Evolutionary conservation across 2,888 invertebrate genomes (phyloP).

Genomic region (Macaria notata): DNA sequence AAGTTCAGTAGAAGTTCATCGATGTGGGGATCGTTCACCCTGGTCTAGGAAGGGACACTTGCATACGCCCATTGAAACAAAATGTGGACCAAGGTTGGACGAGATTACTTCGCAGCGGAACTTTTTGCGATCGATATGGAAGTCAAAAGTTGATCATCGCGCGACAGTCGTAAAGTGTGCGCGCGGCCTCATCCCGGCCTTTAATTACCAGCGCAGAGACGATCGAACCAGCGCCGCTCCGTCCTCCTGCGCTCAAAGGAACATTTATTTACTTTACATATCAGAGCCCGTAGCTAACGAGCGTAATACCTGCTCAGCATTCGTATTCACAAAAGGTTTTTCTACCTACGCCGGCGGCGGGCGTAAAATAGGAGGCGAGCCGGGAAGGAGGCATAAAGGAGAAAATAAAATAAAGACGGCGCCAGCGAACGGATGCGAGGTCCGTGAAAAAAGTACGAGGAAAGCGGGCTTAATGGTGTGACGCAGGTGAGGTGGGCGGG

Average conservation of each 20-base stretch:
- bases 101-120: constrained; percentile 76
- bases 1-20: constrained; percentile 79
- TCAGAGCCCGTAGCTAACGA: constrained; percentile 75
- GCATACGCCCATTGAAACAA: constrained; percentile 78
- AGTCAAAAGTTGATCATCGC: constrained; percentile 75
- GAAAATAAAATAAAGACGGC: constrained; percentile 82
- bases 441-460: constrained; percentile 79
- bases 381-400: constrained; percentile 79
- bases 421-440: constrained; percentile 77
- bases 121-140: constrained; percentile 76
- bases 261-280: constrained; percentile 79
- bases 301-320: constrained; percentile 78
- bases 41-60: constrained; percentile 72
- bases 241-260: constrained; percentile 40
- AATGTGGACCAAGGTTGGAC: constrained; percentile 80
- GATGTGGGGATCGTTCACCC: constrained; percentile 80
- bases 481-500: constrained; percentile 81
- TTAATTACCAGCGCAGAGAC: constrained; percentile 29
- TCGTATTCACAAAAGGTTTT: constrained; percentile 81
- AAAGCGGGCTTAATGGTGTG: constrained; percentile 78
- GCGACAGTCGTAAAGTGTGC: constrained; percentile 54
- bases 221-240: constrained; percentile 29
- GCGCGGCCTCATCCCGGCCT: constrained; percentile 21
- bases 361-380: constrained; percentile 79
- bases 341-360: constrained; percentile 75